phyloP scores from a whole-genome alignment of 2,888 invertebrate genomes.

The Torymus aiolomorphi region DNA sequence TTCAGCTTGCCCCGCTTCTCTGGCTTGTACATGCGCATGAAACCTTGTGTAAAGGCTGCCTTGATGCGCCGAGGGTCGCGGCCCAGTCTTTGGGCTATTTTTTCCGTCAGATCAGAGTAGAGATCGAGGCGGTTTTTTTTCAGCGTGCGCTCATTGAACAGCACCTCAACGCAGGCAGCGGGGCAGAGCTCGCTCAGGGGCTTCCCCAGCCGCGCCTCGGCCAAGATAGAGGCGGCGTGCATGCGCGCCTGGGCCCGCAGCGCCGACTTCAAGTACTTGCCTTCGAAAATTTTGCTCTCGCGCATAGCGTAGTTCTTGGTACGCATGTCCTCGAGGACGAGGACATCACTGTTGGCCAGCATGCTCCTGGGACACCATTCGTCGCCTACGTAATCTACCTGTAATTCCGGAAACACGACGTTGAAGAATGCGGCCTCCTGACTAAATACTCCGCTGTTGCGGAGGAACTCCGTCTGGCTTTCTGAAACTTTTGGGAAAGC shows the following conservation, averaged over 20 bases:
- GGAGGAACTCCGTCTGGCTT: constrained; percentile 69
- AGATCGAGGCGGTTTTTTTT: not conserved
- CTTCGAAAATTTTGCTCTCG: constrained; percentile 60
- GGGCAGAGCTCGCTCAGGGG: constrained; percentile 7
- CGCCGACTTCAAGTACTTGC: constrained; percentile 59
- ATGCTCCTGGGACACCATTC: constrained; percentile 68
- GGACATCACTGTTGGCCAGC: constrained; percentile 65
- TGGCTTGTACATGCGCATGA: not conserved
- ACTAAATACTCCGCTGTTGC: constrained; percentile 76
- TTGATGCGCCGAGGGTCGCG: not conserved
- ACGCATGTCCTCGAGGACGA: constrained; percentile 75
- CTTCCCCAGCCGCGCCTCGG: constrained; percentile 59
- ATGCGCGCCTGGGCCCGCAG: constrained; percentile 63
- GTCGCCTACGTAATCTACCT: not conserved
- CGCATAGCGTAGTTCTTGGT: constrained; percentile 66
- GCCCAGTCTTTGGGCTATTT: not conserved
- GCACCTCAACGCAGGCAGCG: not conserved
- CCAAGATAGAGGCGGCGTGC: constrained; percentile 66
- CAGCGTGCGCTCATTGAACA: not conserved
- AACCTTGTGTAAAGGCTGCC: not conserved
- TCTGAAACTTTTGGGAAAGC: constrained; percentile 77
- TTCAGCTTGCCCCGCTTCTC: not conserved
- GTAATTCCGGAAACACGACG: constrained; percentile 66
- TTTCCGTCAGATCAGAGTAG: not conserved
- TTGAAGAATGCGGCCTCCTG: constrained; percentile 77